Conservation (phyloP, 1,140 invertebrate species). For the Pogonognathellus flavescens region DNA sequence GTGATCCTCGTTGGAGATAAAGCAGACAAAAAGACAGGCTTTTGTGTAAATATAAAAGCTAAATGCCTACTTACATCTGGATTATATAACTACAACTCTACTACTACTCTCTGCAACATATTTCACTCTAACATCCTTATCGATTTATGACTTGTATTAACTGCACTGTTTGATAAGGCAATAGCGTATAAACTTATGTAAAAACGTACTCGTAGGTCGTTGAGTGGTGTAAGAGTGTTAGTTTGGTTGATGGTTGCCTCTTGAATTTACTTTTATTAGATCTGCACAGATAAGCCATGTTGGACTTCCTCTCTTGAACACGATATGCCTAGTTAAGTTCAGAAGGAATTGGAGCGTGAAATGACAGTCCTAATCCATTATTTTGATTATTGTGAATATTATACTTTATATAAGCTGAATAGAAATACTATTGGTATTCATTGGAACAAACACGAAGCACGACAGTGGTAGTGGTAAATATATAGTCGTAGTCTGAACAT, state of each 20-base stretch:
- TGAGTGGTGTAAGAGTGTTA: not conserved
- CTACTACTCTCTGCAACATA: too few relatives aligned
- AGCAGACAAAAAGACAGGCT: too few relatives aligned
- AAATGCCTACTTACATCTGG: too few relatives aligned
- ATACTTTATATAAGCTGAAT: too few relatives aligned
- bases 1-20: too few relatives aligned
- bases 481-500: not conserved
- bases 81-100: too few relatives aligned
- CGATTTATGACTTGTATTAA: not conserved
- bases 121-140: too few relatives aligned
- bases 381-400: not conserved
- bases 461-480: too few relatives aligned
- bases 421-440: not conserved
- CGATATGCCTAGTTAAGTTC: constrained; percentile 25
- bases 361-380: constrained; percentile 19
- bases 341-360: constrained; percentile 23
- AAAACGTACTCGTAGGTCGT: too few relatives aligned
- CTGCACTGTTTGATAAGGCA: not conserved
- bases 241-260: constrained; percentile 1
- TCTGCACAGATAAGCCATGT: not conserved
- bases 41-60: too few relatives aligned
- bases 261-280: constrained; percentile 30
- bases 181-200: too few relatives aligned
- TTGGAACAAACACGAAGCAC: not conserved
- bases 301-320: constrained; percentile 40